Evolutionary conservation across 2,888 invertebrate genomes (phyloP).

Genomic region (Tenthredo amoena): DNA sequence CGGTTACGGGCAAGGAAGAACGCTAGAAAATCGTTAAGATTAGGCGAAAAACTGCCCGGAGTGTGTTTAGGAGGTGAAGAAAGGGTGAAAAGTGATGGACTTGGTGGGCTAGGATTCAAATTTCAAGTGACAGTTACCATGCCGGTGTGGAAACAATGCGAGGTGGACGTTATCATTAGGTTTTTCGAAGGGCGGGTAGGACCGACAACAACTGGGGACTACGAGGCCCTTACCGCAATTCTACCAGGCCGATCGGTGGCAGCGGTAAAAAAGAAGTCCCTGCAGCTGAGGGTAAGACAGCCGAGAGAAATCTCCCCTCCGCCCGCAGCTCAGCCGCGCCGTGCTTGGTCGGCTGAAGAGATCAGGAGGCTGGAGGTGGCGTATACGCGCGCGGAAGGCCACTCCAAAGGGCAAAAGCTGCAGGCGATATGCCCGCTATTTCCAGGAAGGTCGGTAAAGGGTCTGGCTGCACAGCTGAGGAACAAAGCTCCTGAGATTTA

Average conservation of each 20-base stretch:
- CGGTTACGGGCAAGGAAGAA: not conserved
- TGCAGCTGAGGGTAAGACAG: not conserved
- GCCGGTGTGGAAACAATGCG: not conserved
- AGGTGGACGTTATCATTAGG: not conserved
- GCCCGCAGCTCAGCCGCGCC: not conserved
- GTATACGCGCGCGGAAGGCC: not conserved
- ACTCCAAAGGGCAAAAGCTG: not conserved
- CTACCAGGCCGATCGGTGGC: not conserved
- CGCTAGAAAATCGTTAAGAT: slow-evolving; percentile 64
- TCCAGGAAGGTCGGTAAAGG: not conserved
- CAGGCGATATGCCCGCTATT: not conserved
- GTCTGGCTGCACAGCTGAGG: not conserved
- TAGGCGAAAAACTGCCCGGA: not conserved
- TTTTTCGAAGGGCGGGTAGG: not conserved
- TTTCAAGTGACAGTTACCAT: slow-evolving; percentile 77
- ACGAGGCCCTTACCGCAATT: not conserved
- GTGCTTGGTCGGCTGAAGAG: not conserved
- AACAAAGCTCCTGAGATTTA: not conserved
- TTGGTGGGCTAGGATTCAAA: not conserved
- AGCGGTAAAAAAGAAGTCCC: not conserved
- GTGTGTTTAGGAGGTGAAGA: not conserved
- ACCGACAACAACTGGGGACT: not conserved
- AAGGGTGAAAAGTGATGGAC: not conserved
- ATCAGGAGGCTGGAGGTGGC: not conserved
- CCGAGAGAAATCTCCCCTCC: too few species aligned